Evolutionary conservation across 2,888 invertebrate genomes (phyloP), one percentile per base, ranked within the genome.

Genomic region (Cheilosia impressa): DNA sequence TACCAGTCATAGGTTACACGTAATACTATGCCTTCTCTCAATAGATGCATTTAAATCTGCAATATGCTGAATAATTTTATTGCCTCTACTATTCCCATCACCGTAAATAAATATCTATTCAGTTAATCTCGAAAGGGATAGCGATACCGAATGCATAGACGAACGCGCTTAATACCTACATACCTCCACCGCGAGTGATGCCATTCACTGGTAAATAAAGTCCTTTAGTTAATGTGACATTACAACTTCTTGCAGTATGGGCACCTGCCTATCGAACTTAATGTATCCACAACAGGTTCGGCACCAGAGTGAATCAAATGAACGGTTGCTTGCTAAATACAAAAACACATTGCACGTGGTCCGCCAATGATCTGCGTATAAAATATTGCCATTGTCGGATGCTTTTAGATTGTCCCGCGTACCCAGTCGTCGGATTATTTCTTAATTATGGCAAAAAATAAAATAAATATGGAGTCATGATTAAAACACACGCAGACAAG

Each of bases 401-500:
- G 58, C 80, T 75, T 71, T 84, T 53, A 60, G 47, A 80, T 71
- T 31, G 43, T 55, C 13, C 69, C 73, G 79, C 68, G n/a, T 58
- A 38, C 13, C 53, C 55, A 34, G 52, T 57, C 73, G 3, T 34
- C 57, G 62, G 66, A 85, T 85, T 85, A 85, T 85, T 81, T 85
- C 85, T 81, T 85, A 85, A 85, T 85, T 81, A 85, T 58, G 63
- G 81, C 75, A 62, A 81, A 66, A 77, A 62, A 72, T 45, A 72
- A 38, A 68, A 81, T 58, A 76, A 75, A 71, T 65, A 71, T 71
- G 53, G 41, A 75, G 52, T 76, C 34, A 43, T 22, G 72, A 80
- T 58, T 50, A 50, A 43, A 45, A 43, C 15, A 50, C 34, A 55
- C 13, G 19, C n/a, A 34, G 50, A 58, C 63, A 65, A 78, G 55